Evolutionary conservation across 2,113 vertebrate species (phyloP).

Genomic region (Suricata suricatta): DNA sequence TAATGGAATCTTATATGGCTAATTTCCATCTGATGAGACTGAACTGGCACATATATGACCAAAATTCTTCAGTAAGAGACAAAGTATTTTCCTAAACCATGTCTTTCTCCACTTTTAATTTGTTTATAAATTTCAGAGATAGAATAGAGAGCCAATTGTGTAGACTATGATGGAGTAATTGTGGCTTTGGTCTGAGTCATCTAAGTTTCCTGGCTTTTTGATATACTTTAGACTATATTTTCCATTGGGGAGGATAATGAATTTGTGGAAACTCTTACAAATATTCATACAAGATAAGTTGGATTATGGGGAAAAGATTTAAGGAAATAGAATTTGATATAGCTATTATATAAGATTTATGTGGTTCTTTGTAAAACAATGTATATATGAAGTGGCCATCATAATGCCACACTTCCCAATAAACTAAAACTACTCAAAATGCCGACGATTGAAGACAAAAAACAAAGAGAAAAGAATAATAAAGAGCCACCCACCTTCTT

Average conservation of each 20-base stretch:
- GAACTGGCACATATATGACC: not conserved
- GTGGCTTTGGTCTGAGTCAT: not conserved
- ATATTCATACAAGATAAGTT: not conserved
- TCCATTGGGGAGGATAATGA: not conserved
- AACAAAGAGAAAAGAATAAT: not conserved
- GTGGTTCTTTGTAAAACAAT: not conserved
- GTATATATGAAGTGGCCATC: not conserved
- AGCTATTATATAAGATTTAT: not conserved
- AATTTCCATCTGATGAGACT: conserved; percentile 1
- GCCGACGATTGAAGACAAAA: not conserved
- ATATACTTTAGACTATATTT: conserved; percentile 31
- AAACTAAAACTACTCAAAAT: not conserved
- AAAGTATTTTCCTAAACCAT: not conserved
- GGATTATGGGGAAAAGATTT: not conserved
- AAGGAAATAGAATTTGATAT: not conserved
- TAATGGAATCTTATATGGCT: not conserved
- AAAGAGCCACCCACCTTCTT: not conserved
- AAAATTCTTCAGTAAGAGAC: conserved; percentile 4
- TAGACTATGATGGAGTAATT: conserved; percentile 3
- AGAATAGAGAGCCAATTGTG: not conserved
- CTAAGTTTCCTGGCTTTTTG: conserved; percentile 32
- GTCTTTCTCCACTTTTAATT: not conserved
- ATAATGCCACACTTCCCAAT: not conserved
- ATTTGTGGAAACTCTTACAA: conserved; percentile 28
- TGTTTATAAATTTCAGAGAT: conserved; percentile 18